Evolutionary conservation across 1,140 invertebrate species (phyloP).

Genomic region (Tetramorium parvispinum): DNA sequence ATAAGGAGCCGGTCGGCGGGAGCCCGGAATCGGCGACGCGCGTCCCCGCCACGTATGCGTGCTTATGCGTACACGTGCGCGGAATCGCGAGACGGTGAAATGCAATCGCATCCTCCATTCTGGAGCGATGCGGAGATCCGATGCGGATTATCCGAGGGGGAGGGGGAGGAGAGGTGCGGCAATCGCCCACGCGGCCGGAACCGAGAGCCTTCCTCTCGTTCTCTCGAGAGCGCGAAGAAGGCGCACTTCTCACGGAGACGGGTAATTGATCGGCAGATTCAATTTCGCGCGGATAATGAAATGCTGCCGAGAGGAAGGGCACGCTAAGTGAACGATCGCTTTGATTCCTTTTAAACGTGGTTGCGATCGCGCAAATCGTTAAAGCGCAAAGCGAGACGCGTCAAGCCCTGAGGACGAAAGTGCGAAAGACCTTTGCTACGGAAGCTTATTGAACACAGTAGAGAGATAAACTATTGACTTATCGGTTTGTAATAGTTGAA

Average conservation of each 20-base stretch:
- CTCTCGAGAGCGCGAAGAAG: constrained; percentile 22
- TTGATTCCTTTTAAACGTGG: constrained; percentile 59
- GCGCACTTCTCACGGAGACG: constrained; percentile 37
- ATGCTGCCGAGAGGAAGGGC: constrained; percentile 61
- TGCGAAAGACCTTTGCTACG: constrained; percentile 1
- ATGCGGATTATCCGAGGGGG: not conserved
- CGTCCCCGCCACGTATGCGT: constrained; percentile 1
- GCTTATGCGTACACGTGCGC: constrained; percentile 22
- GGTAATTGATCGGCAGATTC: constrained; percentile 76
- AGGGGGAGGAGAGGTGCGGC: not conserved
- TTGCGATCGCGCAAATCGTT: constrained; percentile 36
- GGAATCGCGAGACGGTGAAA: constrained; percentile 17
- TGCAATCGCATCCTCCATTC: constrained; percentile 23
- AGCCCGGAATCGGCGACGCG: constrained; percentile 9
- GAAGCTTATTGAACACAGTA: constrained; percentile 7
- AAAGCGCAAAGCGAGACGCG: constrained; percentile 13
- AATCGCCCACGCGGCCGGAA: not conserved
- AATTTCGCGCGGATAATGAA: constrained; percentile 76
- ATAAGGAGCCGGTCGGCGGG: constrained; percentile 55
- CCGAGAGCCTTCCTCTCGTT: not conserved
- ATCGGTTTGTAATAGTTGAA: constrained; percentile 3
- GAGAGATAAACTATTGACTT: constrained; percentile 42
- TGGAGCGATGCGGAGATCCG: not conserved
- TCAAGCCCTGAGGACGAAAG: not conserved
- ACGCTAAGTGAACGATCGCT: constrained; percentile 55